Percentiles rank a stretch among this genome's conserved stretches.
phyloP scores from a whole-genome alignment of 35 echinoderm and acorn worm species.

The Lytechinus pictus region DNA sequence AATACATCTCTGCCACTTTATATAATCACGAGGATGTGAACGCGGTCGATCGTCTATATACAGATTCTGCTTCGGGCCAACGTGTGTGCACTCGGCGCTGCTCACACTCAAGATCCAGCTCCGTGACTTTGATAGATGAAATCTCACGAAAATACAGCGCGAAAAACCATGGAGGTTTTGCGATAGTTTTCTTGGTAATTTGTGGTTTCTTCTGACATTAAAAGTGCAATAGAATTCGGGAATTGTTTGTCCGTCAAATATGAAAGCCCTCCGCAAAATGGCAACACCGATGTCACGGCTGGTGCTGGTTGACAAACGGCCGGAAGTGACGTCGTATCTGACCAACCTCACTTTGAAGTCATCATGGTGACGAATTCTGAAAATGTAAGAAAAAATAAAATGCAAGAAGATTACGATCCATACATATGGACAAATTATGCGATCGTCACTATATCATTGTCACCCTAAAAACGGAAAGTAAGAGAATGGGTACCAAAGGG shows the following conservation, averaged over 20 bases:
- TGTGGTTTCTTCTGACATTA: not conserved
- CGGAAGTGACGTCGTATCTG: constrained; percentile 29
- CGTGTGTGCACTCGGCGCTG: not conserved
- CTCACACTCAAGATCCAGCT: constrained; percentile 2
- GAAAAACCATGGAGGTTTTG: not conserved
- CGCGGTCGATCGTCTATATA: constrained; percentile 31
- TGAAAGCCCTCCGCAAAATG: constrained; percentile 5
- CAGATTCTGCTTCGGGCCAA: constrained; percentile 27
- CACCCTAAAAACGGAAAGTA: too few species aligned
- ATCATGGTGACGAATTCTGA: constrained; percentile 63
- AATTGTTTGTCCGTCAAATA: not conserved
- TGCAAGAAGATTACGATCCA: too few species aligned
- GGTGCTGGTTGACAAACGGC: constrained; percentile 31
- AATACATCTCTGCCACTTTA: constrained; percentile 36
- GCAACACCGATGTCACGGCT: constrained; percentile 7
- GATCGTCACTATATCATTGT: too few species aligned
- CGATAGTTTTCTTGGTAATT: not conserved
- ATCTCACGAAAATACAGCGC: not conserved
- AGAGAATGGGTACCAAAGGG: not conserved
- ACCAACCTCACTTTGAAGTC: constrained; percentile 41
- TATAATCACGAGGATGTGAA: constrained; percentile 20
- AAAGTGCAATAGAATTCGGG: not conserved
- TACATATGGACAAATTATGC: too few species aligned
- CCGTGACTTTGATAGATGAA: not conserved
- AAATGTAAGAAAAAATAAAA: not conserved